Percentiles rank a stretch among this genome's conserved stretches.
Evolutionary conservation across 2,888 invertebrate species (phyloP).

Genomic region (Perithous albicinctus): DNA sequence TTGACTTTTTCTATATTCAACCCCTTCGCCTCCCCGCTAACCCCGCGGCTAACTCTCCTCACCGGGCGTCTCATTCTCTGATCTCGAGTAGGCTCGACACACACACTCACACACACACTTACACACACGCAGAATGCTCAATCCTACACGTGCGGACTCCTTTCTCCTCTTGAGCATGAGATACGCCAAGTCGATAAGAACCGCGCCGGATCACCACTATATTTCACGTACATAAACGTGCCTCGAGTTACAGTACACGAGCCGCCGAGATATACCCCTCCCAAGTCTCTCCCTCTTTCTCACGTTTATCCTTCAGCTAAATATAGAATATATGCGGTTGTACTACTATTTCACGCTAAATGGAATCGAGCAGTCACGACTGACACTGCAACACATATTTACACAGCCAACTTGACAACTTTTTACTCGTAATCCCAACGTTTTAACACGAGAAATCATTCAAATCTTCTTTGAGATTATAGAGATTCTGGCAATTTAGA

Average conservation of each 20-base stretch:
- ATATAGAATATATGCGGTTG: slow-evolving; percentile 68
- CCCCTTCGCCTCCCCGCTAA: slow-evolving; percentile 63
- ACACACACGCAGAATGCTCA: not conserved
- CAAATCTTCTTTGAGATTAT: not conserved
- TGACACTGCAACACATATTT: slow-evolving; percentile 3
- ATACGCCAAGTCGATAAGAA: slow-evolving; percentile 73
- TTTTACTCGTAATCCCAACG: not conserved
- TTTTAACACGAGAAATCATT: not conserved
- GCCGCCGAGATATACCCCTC: not conserved
- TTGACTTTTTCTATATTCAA: slow-evolving; percentile 83
- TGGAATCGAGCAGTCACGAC: slow-evolving; percentile 15
- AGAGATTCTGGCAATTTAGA: no score
- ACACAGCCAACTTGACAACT: not conserved
- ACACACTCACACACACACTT: not conserved
- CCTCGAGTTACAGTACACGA: slow-evolving; percentile 44
- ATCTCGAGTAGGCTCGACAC: slow-evolving; percentile 35
- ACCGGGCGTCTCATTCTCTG: slow-evolving; percentile 52
- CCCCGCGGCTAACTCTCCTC: slow-evolving; percentile 41
- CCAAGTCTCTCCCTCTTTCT: slow-evolving; percentile 55
- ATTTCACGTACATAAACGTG: slow-evolving; percentile 64
- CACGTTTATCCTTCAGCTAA: slow-evolving; percentile 68
- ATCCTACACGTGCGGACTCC: slow-evolving; percentile 48
- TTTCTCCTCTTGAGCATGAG: slow-evolving; percentile 65
- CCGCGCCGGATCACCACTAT: slow-evolving; percentile 54
- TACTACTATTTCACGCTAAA: slow-evolving; percentile 61